These are phyloP conservation scores for Paragorgia papillata DNA, from an alignment of 92 coral and sea anemone species.

Conservation along the genomic window DNA sequence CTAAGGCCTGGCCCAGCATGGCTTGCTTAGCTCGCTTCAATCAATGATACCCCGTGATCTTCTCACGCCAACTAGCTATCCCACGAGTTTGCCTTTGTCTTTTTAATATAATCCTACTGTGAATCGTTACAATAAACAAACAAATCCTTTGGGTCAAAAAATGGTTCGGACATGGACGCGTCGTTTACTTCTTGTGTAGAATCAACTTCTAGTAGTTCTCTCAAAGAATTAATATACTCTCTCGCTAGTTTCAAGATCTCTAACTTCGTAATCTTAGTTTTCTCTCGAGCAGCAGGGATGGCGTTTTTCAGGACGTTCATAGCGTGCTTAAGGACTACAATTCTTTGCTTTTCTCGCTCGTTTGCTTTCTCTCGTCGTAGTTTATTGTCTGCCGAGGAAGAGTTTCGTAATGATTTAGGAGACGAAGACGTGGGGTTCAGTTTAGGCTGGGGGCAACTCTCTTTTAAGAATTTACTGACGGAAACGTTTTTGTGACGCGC, in stretches of 20 bases:
- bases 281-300: conserved; percentile 81
- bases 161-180: neutral
- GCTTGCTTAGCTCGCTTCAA: too few relatives aligned
- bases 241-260: conserved; percentile 83
- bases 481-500: neutral
- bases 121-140: conserved; percentile 41
- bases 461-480: neutral
- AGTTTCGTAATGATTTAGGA: conserved; percentile 45
- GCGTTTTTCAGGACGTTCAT: conserved; percentile 88
- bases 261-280: conserved; percentile 84
- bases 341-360: conserved; percentile 82
- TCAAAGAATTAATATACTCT: conserved; percentile 63
- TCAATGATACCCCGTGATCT: too few relatives aligned
- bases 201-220: neutral
- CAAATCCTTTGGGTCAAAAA: neutral
- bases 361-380: conserved; percentile 83
- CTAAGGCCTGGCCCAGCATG: neutral
- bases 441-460: conserved; percentile 21
- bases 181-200: neutral
- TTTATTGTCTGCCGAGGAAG: conserved; percentile 47
- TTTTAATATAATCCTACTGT: conserved; percentile 5
- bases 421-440: conserved; percentile 28
- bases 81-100: conserved; percentile 27
- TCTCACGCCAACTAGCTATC: conserved; percentile 1
- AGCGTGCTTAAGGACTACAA: conserved; percentile 87